A percentile compares a stretch with the other conserved stretches of the same genome.
Conservation (phyloP, 2,888 invertebrate species). For the Sarcophaga subvicina region DNA sequence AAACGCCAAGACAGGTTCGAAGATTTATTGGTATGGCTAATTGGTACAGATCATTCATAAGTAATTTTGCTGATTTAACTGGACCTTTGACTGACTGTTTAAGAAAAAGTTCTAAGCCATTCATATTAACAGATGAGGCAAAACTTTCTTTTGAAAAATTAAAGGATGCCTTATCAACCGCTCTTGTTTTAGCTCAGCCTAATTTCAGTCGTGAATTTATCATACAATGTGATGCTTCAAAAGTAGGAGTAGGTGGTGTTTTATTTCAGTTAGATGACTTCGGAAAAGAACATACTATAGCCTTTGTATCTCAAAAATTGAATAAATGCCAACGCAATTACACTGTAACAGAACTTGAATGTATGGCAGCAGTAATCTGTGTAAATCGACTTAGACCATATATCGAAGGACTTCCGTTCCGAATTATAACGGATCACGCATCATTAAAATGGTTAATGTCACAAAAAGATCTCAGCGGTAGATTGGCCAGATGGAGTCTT, state of each 20-base stretch:
- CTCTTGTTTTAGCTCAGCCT: conserved; percentile 33
- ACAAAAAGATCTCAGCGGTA: conserved; percentile 15
- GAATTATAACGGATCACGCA: conserved; percentile 44
- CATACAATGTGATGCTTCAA: conserved; percentile 35
- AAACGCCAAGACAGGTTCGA: conserved; percentile 34
- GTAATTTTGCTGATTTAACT: neutral
- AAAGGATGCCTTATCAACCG: neutral
- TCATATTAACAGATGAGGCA: neutral
- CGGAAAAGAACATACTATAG: conserved; percentile 16
- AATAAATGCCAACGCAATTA: no score
- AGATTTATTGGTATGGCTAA: conserved; percentile 53
- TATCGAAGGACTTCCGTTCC: conserved; percentile 37
- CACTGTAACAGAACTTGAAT: no score
- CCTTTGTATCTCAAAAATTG: no score
- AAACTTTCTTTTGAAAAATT: conserved; percentile 1
- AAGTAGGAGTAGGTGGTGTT: neutral
- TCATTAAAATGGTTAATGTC: conserved; percentile 43
- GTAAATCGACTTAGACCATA: no score
- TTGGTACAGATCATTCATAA: conserved; percentile 36
- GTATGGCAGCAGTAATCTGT: no score
- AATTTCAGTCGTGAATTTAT: no score
- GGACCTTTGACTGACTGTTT: no score
- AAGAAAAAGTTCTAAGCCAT: neutral
- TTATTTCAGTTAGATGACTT: conserved; percentile 48
- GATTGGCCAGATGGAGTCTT: no score